Conservation (phyloP, 2,888 invertebrate species). For the Rotaria magnacalcarata region DNA sequence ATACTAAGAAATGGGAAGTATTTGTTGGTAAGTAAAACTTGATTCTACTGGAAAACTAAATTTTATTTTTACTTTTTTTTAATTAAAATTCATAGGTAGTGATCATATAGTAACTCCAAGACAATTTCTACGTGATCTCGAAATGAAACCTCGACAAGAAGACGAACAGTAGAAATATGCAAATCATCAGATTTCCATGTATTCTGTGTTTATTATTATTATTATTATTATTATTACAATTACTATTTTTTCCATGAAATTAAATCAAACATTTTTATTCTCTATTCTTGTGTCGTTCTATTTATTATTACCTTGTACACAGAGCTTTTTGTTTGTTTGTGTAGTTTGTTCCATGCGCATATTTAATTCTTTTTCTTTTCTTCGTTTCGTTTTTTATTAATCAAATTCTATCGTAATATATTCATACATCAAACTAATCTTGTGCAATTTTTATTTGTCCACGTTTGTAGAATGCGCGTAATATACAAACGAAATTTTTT, state of each 20-base stretch:
- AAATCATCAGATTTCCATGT: constrained; percentile 3
- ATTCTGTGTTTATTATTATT: constrained; percentile 14
- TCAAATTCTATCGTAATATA: neutral
- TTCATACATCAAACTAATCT: constrained; percentile 1
- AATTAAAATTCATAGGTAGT: constrained; percentile 57
- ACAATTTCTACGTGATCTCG: constrained; percentile 40
- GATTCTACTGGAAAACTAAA: too few species aligned
- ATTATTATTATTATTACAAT: neutral
- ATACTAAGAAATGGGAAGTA: constrained; percentile 78
- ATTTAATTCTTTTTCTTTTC: neutral
- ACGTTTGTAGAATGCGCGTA: neutral
- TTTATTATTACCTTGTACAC: constrained; percentile 1
- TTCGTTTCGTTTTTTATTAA: neutral
- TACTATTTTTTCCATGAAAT: neutral
- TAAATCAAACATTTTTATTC: neutral
- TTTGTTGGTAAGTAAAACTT: constrained; percentile 69
- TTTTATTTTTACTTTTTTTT: neutral
- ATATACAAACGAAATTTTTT: neutral
- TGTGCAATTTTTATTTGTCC: neutral
- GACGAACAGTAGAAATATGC: constrained; percentile 25
- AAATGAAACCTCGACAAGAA: constrained; percentile 38
- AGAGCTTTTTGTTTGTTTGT: constrained; percentile 11
- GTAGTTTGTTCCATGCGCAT: neutral
- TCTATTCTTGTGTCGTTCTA: neutral
- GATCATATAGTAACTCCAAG: constrained; percentile 45